phyloP scores from a whole-genome alignment of 2,113 vertebrate species.

The Ahaetulla prasina region DNA sequence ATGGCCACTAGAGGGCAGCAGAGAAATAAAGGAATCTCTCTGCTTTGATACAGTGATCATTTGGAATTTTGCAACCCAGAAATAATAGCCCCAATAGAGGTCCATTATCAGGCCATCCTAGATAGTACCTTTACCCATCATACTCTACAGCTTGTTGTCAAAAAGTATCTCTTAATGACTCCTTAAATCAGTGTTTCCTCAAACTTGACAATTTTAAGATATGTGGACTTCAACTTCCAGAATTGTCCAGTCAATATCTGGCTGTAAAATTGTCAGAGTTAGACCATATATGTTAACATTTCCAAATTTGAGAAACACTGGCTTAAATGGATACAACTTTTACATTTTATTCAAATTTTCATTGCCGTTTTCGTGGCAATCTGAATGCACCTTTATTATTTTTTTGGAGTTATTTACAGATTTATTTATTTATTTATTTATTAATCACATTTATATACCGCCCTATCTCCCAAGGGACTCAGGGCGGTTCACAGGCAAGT shows the following conservation, averaged over 20 bases:
- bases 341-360: not conserved
- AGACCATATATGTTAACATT: no score
- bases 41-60: not conserved
- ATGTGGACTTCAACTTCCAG: not conserved
- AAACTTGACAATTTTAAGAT: not conserved
- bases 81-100: not conserved
- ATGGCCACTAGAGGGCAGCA: not conserved
- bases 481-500: no score
- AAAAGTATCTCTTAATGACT: not conserved
- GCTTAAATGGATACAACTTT: not conserved
- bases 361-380: not conserved
- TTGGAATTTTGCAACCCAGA: not conserved
- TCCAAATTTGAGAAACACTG: not conserved
- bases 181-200: not conserved
- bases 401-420: not conserved
- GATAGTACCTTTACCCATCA: not conserved
- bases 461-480: no score
- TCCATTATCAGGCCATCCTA: not conserved
- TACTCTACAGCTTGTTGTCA: not conserved
- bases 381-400: not conserved
- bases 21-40: not conserved
- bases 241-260: not conserved
- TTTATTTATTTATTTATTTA: no score
- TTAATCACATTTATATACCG: no score
- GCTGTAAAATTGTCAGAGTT: not conserved